Base-by-base conservation (phyloP, 2,113 vertebrate species). In the Mixornis gularis region DNA sequence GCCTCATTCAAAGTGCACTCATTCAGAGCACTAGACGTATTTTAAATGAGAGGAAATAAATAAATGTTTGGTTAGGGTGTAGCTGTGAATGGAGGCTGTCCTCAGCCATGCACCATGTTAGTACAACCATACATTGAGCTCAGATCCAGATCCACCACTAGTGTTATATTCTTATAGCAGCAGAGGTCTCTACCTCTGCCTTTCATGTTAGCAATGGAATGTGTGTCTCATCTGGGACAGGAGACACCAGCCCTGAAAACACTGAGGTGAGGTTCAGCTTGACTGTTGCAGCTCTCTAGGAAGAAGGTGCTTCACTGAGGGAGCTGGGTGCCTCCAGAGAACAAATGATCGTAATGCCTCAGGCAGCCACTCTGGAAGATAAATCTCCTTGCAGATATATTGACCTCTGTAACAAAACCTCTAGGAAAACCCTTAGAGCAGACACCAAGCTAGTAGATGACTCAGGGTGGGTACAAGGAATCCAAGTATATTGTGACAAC, bases 81-180 rank as follows among this genome's bases (percentile, higher is more conserved):
- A 82, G 24, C 55, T 65, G 46, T 62, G 29, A 86, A 65, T 8
- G 14, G 51, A 89, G 82, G 25, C 62, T 44, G 32, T 27, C 17
- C 19, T 49, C 72, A 78, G 36, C 30, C 21, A 1, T 18, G 27
- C 27, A 63, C 9, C 0, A 1, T n/a, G 25, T 41, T 1, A 1
- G 8, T 29, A 13, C 21, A 79, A 40, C 34, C 8, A 3, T 24
- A 36, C 14, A 6, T 1, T n/a, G 34, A 76, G 51, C 65, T 73
- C 10, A 83, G 32, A 66, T 17, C 24, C 10, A 83, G 32, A 66
- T 17, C 24, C 68, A 9, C n/a, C 63, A 41, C 18, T 52, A 27
- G 19, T 14, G 16, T 60, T 34, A 32, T 55, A 34, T 13, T 43
- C 30, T 36, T 72, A 17, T 0, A 38, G 60, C 32, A 55, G 27